Evolutionary conservation across 1,140 invertebrate genomes (phyloP).

Genomic region (Aplysia californica): DNA sequence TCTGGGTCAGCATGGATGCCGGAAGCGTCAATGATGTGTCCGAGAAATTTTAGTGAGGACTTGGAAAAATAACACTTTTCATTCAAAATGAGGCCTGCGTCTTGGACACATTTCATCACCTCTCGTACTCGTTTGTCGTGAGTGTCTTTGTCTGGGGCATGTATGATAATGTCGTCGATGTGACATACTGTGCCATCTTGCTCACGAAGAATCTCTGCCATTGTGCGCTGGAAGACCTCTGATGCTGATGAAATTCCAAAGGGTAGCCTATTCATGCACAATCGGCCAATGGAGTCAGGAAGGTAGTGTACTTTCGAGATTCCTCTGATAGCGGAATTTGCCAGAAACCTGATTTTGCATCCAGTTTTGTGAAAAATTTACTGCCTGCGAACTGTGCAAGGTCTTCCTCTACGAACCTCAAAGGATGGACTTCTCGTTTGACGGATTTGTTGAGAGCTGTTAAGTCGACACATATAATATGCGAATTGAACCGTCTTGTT

Average conservation of each 20-base stretch:
- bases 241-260: constrained; percentile 35
- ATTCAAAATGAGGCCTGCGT: neutral
- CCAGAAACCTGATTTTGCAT: constrained; percentile 75
- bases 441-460: neutral
- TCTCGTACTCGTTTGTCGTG: constrained; percentile 27
- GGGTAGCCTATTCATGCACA: constrained; percentile 30
- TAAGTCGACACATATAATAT: neutral
- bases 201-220: constrained; percentile 26
- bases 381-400: constrained; percentile 2
- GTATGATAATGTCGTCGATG: constrained; percentile 40
- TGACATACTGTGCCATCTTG: constrained; percentile 15
- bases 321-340: constrained; percentile 73
- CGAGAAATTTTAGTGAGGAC: neutral
- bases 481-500: neutral
- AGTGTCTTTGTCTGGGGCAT: constrained; percentile 24
- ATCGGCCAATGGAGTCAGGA: constrained; percentile 68
- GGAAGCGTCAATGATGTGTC: neutral
- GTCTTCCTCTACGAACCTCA: neutral
- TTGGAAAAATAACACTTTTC: constrained; percentile 6
- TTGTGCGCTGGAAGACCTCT: constrained; percentile 38
- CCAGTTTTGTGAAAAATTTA: constrained; percentile 7
- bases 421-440: neutral
- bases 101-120: constrained; percentile 4
- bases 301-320: constrained; percentile 78
- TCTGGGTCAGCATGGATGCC: neutral